Conservation (phyloP, 2,113 vertebrate species). For the Pholis gunnellus region DNA sequence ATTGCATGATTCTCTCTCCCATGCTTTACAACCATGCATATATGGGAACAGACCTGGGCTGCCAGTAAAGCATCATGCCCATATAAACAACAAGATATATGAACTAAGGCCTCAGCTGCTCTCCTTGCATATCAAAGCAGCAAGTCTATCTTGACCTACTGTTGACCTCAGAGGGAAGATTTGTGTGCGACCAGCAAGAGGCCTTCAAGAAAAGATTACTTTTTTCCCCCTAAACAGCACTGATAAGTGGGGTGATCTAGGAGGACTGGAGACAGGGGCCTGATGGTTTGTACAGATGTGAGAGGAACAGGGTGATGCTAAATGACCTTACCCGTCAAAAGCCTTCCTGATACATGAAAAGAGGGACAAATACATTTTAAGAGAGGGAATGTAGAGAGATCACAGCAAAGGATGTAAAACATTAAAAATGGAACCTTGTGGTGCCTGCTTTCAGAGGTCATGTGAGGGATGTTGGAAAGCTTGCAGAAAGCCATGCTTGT, state of each 20-base stretch:
- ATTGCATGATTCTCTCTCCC: neutral
- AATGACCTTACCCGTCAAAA: slow-evolving; percentile 24
- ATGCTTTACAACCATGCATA: neutral
- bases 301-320: slow-evolving; percentile 21
- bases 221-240: slow-evolving; percentile 23
- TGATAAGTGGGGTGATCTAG: slow-evolving; percentile 51
- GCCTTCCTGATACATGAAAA: neutral
- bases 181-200: slow-evolving; percentile 78
- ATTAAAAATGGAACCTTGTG: slow-evolving; percentile 19
- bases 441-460: slow-evolving; percentile 11
- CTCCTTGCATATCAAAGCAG: slow-evolving; percentile 82
- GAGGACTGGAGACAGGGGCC: slow-evolving; percentile 21
- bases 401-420: slow-evolving; percentile 27
- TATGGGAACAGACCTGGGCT: slow-evolving; percentile 36
- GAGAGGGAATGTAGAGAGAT: slow-evolving; percentile 10
- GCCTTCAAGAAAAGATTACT: slow-evolving; percentile 59
- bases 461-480: neutral
- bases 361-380: slow-evolving; percentile 14
- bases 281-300: slow-evolving; percentile 63
- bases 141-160: slow-evolving; percentile 48
- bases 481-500: neutral
- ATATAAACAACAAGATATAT: slow-evolving; percentile 80
- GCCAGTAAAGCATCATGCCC: slow-evolving; percentile 75
- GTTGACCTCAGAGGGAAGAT: slow-evolving; percentile 80
- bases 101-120: slow-evolving; percentile 70